A percentile compares a stretch with the other conserved stretches of the same genome.
These are phyloP conservation scores for Micromussa lordhowensis DNA, from an alignment of 92 coral and sea anemone species.

Conservation along the genomic window DNA sequence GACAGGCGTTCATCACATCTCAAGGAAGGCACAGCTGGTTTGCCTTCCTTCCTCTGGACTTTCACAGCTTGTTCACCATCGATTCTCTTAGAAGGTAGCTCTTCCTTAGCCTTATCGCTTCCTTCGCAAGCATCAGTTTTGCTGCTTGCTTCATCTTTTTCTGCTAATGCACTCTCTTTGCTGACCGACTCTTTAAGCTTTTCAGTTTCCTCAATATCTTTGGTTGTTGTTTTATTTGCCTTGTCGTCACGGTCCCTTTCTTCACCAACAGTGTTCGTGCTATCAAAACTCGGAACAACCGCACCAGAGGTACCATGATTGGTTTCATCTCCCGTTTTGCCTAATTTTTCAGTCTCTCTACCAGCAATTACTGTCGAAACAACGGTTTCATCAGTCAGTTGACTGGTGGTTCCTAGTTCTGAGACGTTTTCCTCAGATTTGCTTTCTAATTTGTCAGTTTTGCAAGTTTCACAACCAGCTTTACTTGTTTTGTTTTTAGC, in stretches of 20 bases:
- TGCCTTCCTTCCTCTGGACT: neutral
- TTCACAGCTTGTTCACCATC: neutral
- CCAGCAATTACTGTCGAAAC: neutral
- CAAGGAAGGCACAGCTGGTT: slow-evolving; percentile 1
- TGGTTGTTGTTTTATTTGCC: neutral
- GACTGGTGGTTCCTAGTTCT: neutral
- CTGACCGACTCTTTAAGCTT: neutral
- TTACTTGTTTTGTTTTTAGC: neutral
- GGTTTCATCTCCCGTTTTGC: neutral
- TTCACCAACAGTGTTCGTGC: neutral
- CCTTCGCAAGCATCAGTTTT: neutral
- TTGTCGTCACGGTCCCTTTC: neutral
- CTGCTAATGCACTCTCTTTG: neutral
- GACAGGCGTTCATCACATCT: slow-evolving; percentile 43
- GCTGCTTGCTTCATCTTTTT: neutral
- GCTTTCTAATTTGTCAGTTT: neutral
- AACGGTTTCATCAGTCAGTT: neutral
- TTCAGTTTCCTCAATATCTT: neutral
- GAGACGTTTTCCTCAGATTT: neutral
- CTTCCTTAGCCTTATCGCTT: neutral
- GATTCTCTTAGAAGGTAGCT: neutral
- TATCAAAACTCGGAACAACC: neutral
- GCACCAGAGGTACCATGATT: neutral
- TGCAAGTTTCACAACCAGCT: neutral
- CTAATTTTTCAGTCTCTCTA: neutral